Percentiles rank a stretch among this genome's conserved stretches.
phyloP scores from a whole-genome alignment of 2,888 invertebrate species.

The Tinea pellionella region DNA sequence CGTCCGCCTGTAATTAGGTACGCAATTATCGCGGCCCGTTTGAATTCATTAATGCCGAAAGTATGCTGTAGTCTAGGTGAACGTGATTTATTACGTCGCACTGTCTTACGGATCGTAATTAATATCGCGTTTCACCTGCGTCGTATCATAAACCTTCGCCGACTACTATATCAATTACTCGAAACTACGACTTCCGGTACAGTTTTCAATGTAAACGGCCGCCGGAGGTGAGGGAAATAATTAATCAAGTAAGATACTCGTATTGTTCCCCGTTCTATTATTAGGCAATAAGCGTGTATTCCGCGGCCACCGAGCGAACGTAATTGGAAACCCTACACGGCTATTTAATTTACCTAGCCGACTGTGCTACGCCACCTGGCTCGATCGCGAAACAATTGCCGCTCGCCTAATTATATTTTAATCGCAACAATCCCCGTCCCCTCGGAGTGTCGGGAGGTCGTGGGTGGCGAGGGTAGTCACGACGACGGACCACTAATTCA shows the following conservation, averaged over 20 bases:
- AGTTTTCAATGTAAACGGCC: conserved; percentile 8
- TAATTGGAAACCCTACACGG: conserved; percentile 62
- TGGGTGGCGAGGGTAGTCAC: conserved; percentile 26
- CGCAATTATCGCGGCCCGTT: conserved; percentile 64
- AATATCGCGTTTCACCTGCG: conserved; percentile 51
- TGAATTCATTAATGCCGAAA: conserved; percentile 63
- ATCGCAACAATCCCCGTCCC: conserved; percentile 52
- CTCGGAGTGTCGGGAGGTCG: conserved; percentile 20
- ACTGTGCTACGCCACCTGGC: conserved; percentile 60
- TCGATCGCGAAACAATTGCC: conserved; percentile 66
- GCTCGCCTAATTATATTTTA: conserved; percentile 67
- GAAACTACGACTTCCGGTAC: conserved; percentile 26
- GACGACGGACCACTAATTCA: conserved; percentile 54
- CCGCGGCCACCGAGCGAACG: conserved; percentile 41
- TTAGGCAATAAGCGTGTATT: conserved; percentile 56
- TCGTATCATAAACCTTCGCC: conserved; percentile 24
- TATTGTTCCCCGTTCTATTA: conserved; percentile 49
- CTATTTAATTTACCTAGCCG: conserved; percentile 62
- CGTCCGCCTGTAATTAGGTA: conserved; percentile 61
- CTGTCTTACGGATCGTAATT: conserved; percentile 52
- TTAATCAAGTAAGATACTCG: conserved; percentile 52
- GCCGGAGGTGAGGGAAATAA: conserved; percentile 29
- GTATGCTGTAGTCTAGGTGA: conserved; percentile 35
- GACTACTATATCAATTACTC: conserved; percentile 31
- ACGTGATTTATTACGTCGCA: conserved; percentile 55